Conservation (phyloP, 1,140 invertebrate genomes). For the Akabosia matsudoensis region DNA sequence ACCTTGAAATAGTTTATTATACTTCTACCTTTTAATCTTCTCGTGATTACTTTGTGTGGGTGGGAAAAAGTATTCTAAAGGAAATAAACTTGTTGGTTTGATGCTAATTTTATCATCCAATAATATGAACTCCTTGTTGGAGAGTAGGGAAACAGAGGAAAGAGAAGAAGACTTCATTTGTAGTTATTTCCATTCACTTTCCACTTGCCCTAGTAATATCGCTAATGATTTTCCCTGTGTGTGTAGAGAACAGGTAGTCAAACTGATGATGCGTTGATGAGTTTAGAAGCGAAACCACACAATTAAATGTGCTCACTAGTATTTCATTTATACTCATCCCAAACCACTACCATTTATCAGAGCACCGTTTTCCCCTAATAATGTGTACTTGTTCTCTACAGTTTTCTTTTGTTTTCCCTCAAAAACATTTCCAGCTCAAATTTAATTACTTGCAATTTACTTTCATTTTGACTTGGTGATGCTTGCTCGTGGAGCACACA, state of each 20-base stretch:
- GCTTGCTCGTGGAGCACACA: neutral
- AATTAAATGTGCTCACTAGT: neutral
- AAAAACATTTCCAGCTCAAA: conserved; percentile 22
- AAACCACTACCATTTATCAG: no score
- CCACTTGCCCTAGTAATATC: neutral
- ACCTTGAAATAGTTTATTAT: no score
- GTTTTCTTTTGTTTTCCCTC: conserved; percentile 16
- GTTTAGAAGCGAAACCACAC: neutral
- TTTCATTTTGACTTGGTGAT: conserved; percentile 14
- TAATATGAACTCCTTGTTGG: neutral
- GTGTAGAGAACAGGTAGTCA: neutral
- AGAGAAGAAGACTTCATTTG: neutral
- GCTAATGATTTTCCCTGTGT: neutral
- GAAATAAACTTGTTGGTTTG: neutral
- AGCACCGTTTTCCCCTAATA: no score
- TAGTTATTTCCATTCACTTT: neutral
- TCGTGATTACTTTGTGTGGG: no score
- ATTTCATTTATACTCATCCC: neutral
- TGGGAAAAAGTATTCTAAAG: neutral
- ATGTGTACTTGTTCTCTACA: no score
- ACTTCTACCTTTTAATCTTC: no score
- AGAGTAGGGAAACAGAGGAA: no score
- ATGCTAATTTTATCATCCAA: neutral
- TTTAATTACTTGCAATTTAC: conserved; percentile 24
- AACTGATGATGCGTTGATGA: neutral